Base-by-base conservation (phyloP, 1,140 invertebrate species). In the Procambarus virginalis region DNA sequence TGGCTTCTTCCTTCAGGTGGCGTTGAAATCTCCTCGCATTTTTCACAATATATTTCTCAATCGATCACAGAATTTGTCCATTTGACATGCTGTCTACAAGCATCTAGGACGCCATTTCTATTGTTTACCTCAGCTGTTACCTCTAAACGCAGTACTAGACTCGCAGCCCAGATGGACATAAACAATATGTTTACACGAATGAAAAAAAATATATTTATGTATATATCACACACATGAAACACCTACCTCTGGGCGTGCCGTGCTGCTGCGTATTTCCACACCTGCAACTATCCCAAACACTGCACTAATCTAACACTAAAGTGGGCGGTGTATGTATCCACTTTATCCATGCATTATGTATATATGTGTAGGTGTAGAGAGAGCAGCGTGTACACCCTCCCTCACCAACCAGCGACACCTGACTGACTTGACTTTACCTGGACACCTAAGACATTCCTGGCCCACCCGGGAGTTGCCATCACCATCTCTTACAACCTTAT, bases 121-220 rank as follows among this genome's bases (percentile, higher is more conserved):
- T 17, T 8, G 64, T 68, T 68, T 68, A 68, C 64, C 20, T 17
- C 4, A 20, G 20, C 4, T 17, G 14, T n/a, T 68, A 17, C 14
- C 64, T 68, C 64, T 17, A 68, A 68, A 5, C 12, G 17, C 4
- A 17, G 20, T 68, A 68, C 20, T 68, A 68, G 20, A 17, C 14
- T 17, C 5, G 2, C 12, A 20, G 4, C 20, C 17, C 64, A 68
- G 64, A 68, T 68, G 64, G 34, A 34, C 20, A 68, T 17, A 68
- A 68, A 68, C 64, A 68, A 68, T 68, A 68, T 68, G 64, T 68
- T 68, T 68, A 68, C 64, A 68, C 14, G 64, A n/a, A 68, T 17
- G 20, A 17, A 68, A 68, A 68, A 55, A 34, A 55, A 55, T 9
- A 55, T 55, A 55, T 55, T 1, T 34, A 34, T 34, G 34, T 34